phyloP scores from a whole-genome alignment of 2,113 vertebrate genomes.

The Serilophus lunatus region DNA sequence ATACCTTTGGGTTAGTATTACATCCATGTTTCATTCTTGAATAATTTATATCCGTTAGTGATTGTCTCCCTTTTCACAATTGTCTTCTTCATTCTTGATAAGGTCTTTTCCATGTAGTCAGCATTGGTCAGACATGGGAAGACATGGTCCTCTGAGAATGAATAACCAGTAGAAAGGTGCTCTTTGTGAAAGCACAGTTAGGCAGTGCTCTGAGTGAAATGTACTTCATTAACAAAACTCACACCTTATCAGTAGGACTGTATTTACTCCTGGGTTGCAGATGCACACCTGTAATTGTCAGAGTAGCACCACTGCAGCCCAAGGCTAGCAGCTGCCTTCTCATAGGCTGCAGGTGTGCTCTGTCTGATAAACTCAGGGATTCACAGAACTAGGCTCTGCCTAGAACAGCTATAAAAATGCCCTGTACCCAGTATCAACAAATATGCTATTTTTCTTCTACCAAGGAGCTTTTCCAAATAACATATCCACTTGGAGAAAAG shows the following conservation, averaged over 20 bases:
- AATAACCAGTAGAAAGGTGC: not conserved
- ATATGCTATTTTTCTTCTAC: not conserved
- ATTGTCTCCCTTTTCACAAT: not conserved
- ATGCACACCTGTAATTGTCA: not conserved
- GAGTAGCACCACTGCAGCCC: fast-evolving
- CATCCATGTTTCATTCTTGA: slow-evolving; percentile 63
- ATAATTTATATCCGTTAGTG: slow-evolving; percentile 65
- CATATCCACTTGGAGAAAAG: not conserved
- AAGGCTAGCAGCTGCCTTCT: fast-evolving
- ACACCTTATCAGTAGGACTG: not conserved
- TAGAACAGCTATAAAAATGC: not conserved
- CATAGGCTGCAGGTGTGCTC: not conserved
- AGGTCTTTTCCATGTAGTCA: not conserved
- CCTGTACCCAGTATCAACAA: not conserved
- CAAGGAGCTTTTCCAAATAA: not conserved
- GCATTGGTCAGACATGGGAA: not conserved
- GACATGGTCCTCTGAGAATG: not conserved
- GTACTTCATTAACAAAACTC: not conserved
- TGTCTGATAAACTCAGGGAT: fast-evolving
- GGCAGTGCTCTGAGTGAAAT: not conserved
- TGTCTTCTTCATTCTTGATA: slow-evolving; percentile 19
- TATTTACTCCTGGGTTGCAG: not conserved
- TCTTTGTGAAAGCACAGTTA: not conserved
- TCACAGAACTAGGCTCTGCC: not conserved
- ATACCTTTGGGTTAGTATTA: slow-evolving; percentile 62